These are phyloP conservation scores for Stegana nigrithorax DNA, from an alignment of 2,888 invertebrate species.

Conservation along the genomic window DNA sequence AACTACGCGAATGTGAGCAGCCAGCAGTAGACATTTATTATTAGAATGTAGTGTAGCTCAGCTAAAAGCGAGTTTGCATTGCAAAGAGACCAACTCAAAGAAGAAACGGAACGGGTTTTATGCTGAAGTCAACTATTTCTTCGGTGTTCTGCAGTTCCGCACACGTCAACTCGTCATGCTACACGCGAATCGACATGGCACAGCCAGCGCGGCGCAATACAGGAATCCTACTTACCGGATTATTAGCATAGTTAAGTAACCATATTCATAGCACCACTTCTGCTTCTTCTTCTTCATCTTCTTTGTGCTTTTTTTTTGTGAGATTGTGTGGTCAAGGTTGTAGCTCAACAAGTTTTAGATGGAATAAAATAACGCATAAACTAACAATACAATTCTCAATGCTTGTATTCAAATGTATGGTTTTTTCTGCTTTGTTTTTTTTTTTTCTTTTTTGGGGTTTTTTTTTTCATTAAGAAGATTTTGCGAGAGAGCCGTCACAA, in stretches of 20 bases:
- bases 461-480: background rate
- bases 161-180: no score
- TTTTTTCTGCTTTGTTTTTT: no score
- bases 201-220: no score
- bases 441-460: background rate
- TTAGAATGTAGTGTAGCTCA: no score
- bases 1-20: no score
- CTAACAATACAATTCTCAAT: background rate
- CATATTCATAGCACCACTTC: slow-evolving; percentile 45
- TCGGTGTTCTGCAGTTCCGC: no score
- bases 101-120: no score
- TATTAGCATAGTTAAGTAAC: slow-evolving; percentile 54
- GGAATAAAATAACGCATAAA: background rate
- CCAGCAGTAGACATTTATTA: no score
- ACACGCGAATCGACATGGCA: no score
- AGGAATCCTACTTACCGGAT: slow-evolving; percentile 51
- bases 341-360: background rate
- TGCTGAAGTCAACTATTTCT: no score
- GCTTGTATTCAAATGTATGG: background rate
- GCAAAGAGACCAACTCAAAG: no score
- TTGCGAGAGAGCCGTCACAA: background rate
- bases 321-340: background rate
- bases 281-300: slow-evolving; percentile 26
- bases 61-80: no score
- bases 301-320: background rate